These are phyloP conservation scores for Glyphotaelius pellucidus DNA, from an alignment of 2,888 invertebrate genomes.

Conservation along the genomic window DNA sequence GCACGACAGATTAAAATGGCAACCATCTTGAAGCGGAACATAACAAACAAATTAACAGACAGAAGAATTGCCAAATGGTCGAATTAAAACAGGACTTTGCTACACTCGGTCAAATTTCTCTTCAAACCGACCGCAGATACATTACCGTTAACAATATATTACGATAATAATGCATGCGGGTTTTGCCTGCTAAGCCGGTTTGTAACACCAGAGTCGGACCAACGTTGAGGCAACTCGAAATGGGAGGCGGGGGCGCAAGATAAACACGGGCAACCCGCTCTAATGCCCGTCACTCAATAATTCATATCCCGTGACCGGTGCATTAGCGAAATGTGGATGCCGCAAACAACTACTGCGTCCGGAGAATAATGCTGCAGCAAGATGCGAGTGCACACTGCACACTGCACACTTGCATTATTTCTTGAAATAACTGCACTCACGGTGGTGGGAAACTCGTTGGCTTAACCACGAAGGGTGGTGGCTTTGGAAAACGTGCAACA, in stretches of 20 bases:
- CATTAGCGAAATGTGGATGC: constrained; percentile 33
- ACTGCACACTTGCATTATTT: not conserved
- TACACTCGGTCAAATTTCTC: too few species aligned
- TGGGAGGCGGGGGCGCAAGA: constrained; percentile 31
- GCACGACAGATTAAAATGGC: too few species aligned
- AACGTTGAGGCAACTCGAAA: constrained; percentile 8
- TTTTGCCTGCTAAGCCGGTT: constrained; percentile 15
- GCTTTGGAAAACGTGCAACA: not conserved
- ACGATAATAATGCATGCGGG: not conserved
- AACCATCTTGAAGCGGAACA: too few species aligned
- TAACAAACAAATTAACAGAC: too few species aligned
- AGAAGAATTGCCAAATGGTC: too few species aligned
- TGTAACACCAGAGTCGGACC: not conserved
- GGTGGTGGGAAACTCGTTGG: not conserved
- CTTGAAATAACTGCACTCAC: not conserved
- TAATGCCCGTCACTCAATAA: constrained; percentile 52
- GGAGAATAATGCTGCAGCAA: not conserved
- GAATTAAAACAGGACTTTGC: too few species aligned
- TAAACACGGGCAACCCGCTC: constrained; percentile 35
- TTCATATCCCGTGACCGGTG: constrained; percentile 46
- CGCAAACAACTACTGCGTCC: constrained; percentile 23
- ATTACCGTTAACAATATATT: not conserved
- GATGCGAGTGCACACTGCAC: not conserved
- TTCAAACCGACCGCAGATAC: not conserved
- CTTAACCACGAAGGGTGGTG: not conserved